Evolutionary conservation across 2,113 vertebrate genomes (phyloP), one percentile per base, ranked within the genome.

Genomic region (Cinclus mexicanus): DNA sequence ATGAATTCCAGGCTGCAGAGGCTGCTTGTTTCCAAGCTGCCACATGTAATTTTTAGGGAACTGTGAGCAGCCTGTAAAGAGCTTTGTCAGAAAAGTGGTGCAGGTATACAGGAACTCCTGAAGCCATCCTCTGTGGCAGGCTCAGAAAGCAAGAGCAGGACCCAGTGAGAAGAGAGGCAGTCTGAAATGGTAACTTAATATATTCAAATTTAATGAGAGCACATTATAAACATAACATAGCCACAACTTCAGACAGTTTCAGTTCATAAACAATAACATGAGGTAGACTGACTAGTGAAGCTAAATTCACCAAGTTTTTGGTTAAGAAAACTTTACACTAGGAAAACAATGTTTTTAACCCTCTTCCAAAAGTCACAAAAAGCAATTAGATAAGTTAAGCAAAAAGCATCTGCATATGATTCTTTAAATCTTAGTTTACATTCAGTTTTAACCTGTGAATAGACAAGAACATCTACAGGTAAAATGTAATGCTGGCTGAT

Each of bases 271-370:
- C 97, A 97, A 28, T 97, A 97, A 98, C 98, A 97, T 99, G 99
- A 99, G 99, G 99, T 99, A 99, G 99, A 98, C 98, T 98, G 98
- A 98, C 98, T 98, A 98, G 98, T 98, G 98, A 98, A 97, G 97
- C 97, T 97, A 97, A 98, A 98, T 98, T 98, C 98, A 98, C 97
- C 93, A 96, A 97, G 96, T 97, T 98, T 95, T 98, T 98, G 97
- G 97, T 98, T 98, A 96, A 98, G 96, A 98, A 97, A 97, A 94
- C 92, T 97, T 97, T 98, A 98, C 96, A 97, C 96, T 97, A 97
- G 97, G 95, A 98, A 98, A 97, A 95, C 97, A 97, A 97, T 47
- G 28, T 89, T 97, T 97, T 98, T 89, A 96, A 94, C 94, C 97
- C 94, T 96, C 97, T 98, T 97, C 97, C 98, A 88, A 97, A 98